Evolutionary conservation across 1,140 invertebrate species (phyloP).

Genomic region (Aphelenchoides fujianensis): DNA sequence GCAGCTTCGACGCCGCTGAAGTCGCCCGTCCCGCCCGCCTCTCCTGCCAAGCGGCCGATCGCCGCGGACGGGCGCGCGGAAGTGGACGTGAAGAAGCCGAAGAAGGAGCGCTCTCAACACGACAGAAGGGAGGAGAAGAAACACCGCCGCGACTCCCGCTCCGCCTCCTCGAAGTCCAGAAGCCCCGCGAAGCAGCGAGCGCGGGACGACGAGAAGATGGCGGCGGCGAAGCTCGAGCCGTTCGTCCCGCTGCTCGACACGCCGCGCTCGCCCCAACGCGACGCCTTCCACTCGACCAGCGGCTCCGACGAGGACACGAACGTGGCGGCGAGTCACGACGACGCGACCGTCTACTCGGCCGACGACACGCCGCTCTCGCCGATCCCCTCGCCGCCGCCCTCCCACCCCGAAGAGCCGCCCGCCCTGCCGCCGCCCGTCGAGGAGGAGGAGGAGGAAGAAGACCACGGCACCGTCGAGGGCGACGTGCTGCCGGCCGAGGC

Average conservation of each 20-base stretch:
- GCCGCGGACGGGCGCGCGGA: background rate
- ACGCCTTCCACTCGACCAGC: too few relatives aligned
- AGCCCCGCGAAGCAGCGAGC: background rate
- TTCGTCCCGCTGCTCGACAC: too few relatives aligned
- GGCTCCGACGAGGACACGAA: too few relatives aligned
- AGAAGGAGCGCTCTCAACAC: background rate
- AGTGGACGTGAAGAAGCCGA: background rate
- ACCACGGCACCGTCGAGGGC: background rate
- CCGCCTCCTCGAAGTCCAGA: background rate
- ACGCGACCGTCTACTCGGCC: too few relatives aligned
- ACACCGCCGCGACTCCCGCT: background rate
- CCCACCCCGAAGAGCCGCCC: background rate
- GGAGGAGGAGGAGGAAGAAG: background rate
- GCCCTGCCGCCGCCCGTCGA: background rate
- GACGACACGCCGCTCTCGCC: too few relatives aligned
- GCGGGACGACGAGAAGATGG: background rate
- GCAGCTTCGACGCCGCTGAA: too few relatives aligned
- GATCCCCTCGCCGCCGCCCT: too few relatives aligned
- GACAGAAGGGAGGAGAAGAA: background rate
- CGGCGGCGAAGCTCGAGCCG: too few relatives aligned
- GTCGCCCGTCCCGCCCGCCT: background rate
- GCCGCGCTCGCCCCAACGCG: too few relatives aligned
- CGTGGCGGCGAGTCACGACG: too few relatives aligned
- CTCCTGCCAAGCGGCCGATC: background rate
- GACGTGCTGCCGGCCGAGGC: background rate